Percentiles rank a stretch among this genome's conserved stretches.
These are phyloP conservation scores for Hesperia comma DNA, from an alignment of 2,888 invertebrate genomes.

Conservation along the genomic window DNA sequence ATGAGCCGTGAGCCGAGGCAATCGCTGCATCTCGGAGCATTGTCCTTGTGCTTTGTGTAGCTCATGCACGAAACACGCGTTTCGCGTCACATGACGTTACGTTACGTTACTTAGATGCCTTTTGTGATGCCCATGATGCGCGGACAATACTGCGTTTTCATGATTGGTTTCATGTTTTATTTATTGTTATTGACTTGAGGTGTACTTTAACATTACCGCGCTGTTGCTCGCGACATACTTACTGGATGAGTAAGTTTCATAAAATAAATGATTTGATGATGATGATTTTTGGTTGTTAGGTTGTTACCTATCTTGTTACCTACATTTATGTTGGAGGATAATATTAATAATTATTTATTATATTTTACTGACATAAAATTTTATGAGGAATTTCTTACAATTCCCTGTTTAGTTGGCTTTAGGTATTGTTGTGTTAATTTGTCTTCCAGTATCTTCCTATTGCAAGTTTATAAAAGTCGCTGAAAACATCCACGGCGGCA, in stretches of 20 bases:
- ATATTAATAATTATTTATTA: no score
- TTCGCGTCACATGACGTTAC: slow-evolving; percentile 47
- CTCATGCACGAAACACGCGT: slow-evolving; percentile 43
- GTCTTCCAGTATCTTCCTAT: neutral
- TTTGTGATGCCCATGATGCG: slow-evolving; percentile 12
- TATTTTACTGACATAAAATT: no score
- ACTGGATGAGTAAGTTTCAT: no score
- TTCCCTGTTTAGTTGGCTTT: no score
- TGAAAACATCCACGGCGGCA: slow-evolving; percentile 18
- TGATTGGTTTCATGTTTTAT: slow-evolving; percentile 4
- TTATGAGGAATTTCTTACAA: no score
- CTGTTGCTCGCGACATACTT: no score
- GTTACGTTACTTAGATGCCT: slow-evolving; percentile 40
- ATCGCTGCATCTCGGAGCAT: slow-evolving; percentile 58
- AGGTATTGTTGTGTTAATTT: no score
- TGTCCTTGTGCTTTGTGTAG: slow-evolving; percentile 52
- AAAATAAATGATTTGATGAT: no score
- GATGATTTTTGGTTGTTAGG: no score
- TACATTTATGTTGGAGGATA: no score
- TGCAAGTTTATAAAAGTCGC: slow-evolving; percentile 19
- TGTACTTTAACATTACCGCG: neutral
- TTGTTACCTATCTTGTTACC: no score
- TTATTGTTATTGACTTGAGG: neutral
- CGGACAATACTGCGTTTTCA: slow-evolving; percentile 7
- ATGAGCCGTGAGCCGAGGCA: slow-evolving; percentile 71